These are phyloP conservation scores for Crocodylus rhombifer DNA, from an alignment of 2,797 vertebrate species.

Conservation along the genomic window DNA sequence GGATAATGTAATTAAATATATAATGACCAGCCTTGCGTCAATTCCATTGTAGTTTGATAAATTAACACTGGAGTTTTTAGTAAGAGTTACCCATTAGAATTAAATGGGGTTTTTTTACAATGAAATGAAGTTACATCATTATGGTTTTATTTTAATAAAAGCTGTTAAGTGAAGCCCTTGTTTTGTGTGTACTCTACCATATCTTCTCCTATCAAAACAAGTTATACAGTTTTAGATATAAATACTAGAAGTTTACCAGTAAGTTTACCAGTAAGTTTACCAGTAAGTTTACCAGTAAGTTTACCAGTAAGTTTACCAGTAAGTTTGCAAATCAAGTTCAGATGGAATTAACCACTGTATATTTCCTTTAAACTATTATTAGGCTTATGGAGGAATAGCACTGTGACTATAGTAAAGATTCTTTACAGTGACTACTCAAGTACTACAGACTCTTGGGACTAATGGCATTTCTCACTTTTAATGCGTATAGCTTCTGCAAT, in stretches of 20 bases:
- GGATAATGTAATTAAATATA: not conserved
- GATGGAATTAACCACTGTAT: not conserved
- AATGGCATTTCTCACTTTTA: not conserved
- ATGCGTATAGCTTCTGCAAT: not conserved
- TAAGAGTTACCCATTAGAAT: not conserved
- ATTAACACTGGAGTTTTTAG: not conserved
- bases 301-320: not conserved
- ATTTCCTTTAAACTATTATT: not conserved
- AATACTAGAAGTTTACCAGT: not conserved
- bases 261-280: not conserved
- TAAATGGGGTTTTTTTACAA: not conserved
- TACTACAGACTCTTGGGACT: not conserved
- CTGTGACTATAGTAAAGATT: not conserved
- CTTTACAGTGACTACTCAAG: not conserved
- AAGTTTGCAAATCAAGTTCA: not conserved
- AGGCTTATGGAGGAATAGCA: not conserved
- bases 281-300: not conserved
- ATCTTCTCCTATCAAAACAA: not conserved
- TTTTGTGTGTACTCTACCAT: fast-evolving
- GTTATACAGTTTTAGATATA: not conserved
- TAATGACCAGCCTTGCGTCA: not conserved
- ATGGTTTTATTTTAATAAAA: conserved; percentile 20
- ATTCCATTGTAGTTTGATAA: not conserved
- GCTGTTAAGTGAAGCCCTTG: not conserved
- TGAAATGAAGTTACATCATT: not conserved